A percentile compares a stretch with the other conserved stretches of the same genome.
These are phyloP conservation scores for Cataglyphis albicans DNA, from an alignment of 2,888 invertebrate genomes.

Conservation along the genomic window DNA sequence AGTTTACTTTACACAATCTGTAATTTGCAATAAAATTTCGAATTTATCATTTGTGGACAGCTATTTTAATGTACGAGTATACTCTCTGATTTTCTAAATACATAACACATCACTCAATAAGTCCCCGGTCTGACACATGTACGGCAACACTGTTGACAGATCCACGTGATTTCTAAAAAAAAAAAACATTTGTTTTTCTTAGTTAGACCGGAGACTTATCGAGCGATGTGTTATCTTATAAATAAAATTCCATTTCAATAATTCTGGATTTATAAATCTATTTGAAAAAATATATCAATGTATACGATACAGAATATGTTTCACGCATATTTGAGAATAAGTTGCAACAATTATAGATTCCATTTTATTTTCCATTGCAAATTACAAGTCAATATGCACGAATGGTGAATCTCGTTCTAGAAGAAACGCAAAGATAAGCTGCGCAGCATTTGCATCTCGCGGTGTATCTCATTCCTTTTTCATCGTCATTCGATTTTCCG, in stretches of 20 bases:
- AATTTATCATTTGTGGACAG: neutral
- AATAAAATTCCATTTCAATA: neutral
- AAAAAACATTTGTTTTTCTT: no score
- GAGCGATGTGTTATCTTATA: neutral
- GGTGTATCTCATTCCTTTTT: conserved; percentile 9
- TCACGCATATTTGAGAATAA: neutral
- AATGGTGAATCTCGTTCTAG: neutral
- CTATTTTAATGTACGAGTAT: neutral
- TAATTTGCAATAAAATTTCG: neutral
- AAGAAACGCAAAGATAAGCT: neutral
- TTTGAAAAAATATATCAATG: neutral
- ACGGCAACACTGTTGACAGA: no score
- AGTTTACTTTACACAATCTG: neutral
- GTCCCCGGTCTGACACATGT: no score
- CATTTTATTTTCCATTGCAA: neutral
- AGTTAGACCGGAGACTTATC: no score
- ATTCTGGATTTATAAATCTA: neutral
- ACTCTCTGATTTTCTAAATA: neutral
- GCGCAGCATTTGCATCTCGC: neutral
- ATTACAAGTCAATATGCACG: neutral
- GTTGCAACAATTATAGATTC: neutral
- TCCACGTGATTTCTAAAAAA: no score
- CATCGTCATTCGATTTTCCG: neutral
- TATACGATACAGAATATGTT: neutral
- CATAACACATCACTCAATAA: neutral